A percentile compares a stretch with the other conserved stretches of the same genome.
Evolutionary conservation across 2,888 invertebrate genomes (phyloP).

Genomic region (Laspeyria flexula): DNA sequence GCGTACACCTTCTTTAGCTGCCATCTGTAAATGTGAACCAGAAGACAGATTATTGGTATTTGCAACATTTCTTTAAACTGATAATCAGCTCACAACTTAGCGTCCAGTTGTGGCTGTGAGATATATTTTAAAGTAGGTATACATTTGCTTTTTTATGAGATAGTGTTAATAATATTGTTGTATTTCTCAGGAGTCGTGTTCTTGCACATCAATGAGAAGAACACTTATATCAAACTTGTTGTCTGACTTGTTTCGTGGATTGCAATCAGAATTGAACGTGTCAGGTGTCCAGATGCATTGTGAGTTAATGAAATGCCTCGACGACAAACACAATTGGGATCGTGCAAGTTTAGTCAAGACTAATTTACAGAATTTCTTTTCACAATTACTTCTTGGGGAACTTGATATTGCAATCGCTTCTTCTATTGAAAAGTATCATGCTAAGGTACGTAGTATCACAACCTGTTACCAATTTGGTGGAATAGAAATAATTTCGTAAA

Average conservation of each 20-base stretch:
- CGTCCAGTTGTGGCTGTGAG: too few relatives aligned
- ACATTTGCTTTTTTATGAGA: too few relatives aligned
- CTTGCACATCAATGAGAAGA: conserved; percentile 71
- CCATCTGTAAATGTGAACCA: conserved; percentile 67
- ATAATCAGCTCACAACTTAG: too few relatives aligned
- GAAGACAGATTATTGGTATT: conserved; percentile 62
- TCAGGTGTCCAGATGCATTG: conserved; percentile 69
- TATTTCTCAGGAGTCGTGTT: conserved; percentile 74
- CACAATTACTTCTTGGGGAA: conserved; percentile 67
- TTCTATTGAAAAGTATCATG: conserved; percentile 76
- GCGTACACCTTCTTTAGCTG: conserved; percentile 74
- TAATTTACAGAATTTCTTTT: conserved; percentile 66
- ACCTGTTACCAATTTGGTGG: too few relatives aligned
- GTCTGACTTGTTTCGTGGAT: conserved; percentile 68
- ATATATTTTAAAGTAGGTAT: too few relatives aligned
- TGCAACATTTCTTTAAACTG: not conserved
- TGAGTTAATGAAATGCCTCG: conserved; percentile 74
- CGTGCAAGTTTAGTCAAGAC: conserved; percentile 61
- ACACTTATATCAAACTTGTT: conserved; percentile 67
- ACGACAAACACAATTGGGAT: conserved; percentile 78
- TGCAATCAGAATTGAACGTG: conserved; percentile 64
- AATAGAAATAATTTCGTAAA: too few relatives aligned
- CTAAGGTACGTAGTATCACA: conserved; percentile 55
- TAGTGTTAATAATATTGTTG: too few relatives aligned
- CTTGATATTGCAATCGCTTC: conserved; percentile 77